phyloP scores from a whole-genome alignment of 2,113 vertebrate genomes.

The Carassius gibelio region DNA sequence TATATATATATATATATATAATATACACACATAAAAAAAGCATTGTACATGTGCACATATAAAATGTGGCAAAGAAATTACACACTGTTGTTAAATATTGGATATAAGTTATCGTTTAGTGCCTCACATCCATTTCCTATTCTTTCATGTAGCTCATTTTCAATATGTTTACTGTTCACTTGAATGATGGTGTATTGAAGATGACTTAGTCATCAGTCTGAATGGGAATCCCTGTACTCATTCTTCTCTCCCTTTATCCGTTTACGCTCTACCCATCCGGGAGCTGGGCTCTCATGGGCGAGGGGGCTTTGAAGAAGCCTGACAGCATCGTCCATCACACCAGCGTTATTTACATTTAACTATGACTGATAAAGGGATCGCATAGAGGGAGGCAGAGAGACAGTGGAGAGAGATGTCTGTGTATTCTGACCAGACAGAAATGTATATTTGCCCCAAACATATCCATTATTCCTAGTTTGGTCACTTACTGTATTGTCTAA shows the following conservation, averaged over 20 bases:
- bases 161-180: conserved; percentile 14
- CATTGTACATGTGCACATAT: too few species aligned
- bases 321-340: conserved; percentile 55
- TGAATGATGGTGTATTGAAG: not conserved
- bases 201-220: conserved; percentile 43
- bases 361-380: conserved; percentile 41
- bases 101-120: not conserved
- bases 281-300: conserved; percentile 46
- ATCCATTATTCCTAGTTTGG: conserved; percentile 13
- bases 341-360: conserved; percentile 48
- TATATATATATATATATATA: too few species aligned
- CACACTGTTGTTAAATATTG: not conserved
- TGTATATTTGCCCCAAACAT: conserved; percentile 2
- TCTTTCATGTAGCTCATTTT: conserved; percentile 11
- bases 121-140: not conserved
- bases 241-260: conserved; percentile 38
- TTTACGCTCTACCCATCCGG: conserved; percentile 40
- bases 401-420: conserved; percentile 43
- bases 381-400: not conserved
- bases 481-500: not conserved
- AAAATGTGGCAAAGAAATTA: not conserved
- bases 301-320: conserved; percentile 22
- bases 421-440: conserved; percentile 43
- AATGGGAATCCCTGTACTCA: conserved; percentile 30
- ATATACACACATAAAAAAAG: too few species aligned